Conservation (phyloP, 2,797 vertebrate species). For the Acanthis flammea region DNA sequence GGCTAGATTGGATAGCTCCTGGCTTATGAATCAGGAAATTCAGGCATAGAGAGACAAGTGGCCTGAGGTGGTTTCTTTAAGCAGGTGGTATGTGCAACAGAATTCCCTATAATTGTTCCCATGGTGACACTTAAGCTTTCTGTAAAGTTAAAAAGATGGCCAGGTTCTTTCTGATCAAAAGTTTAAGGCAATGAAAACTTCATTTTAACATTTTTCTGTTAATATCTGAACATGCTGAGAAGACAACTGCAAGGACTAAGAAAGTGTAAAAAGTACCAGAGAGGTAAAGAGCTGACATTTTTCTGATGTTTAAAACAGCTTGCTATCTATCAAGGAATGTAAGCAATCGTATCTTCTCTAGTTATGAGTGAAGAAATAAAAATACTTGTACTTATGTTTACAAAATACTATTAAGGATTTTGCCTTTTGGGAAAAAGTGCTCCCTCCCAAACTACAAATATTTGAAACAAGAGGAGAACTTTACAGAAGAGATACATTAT, state of each 20-base stretch:
- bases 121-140: neutral
- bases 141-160: neutral
- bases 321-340: neutral
- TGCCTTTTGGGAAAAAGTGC: neutral
- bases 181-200: neutral
- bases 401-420: neutral
- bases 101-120: neutral
- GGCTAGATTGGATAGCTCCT: neutral
- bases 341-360: neutral
- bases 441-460: neutral
- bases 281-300: neutral
- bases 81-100: neutral
- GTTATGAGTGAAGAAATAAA: neutral
- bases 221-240: neutral
- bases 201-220: neutral
- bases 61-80: neutral
- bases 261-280: neutral
- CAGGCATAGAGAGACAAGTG: neutral
- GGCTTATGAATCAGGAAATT: neutral
- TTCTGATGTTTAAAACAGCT: neutral
- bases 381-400: neutral
- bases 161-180: neutral
- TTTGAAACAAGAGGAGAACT: neutral
- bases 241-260: fast-evolving
- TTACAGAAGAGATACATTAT: neutral